phyloP scores from a whole-genome alignment of 2,888 invertebrate species.

The Nephrotoma appendiculata region DNA sequence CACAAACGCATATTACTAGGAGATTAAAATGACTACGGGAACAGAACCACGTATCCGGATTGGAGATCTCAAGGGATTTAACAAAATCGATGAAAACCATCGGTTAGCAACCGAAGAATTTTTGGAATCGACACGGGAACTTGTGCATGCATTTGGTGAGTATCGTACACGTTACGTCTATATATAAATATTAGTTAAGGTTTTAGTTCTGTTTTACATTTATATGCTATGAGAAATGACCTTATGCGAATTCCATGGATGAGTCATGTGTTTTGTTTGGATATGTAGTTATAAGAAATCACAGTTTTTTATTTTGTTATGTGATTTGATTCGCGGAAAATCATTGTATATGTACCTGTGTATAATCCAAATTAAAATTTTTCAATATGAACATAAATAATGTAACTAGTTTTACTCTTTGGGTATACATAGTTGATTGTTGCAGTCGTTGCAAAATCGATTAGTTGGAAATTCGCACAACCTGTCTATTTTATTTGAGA shows the following conservation, averaged over 20 bases:
- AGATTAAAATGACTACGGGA: neutral
- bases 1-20: neutral
- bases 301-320: neutral
- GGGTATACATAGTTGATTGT: too few relatives aligned
- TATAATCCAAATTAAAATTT: too few relatives aligned
- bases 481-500: too few relatives aligned
- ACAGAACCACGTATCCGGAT: slow-evolving; percentile 22
- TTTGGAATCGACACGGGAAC: slow-evolving; percentile 43
- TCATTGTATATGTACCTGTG: neutral
- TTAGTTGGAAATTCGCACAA: too few relatives aligned
- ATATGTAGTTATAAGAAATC: too few relatives aligned
- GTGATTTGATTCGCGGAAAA: neutral
- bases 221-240: neutral
- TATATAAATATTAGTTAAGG: neutral
- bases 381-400: too few relatives aligned
- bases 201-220: neutral
- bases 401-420: too few relatives aligned
- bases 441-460: too few relatives aligned
- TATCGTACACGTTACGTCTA: slow-evolving; percentile 12
- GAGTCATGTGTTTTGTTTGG: neutral
- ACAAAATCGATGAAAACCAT: slow-evolving; percentile 34
- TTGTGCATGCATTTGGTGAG: slow-evolving; percentile 51
- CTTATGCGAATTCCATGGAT: neutral
- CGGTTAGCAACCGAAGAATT: slow-evolving; percentile 45
- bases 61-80: slow-evolving; percentile 35